Base-by-base conservation (phyloP, 2,113 vertebrate species). In the Butorides virescens region DNA sequence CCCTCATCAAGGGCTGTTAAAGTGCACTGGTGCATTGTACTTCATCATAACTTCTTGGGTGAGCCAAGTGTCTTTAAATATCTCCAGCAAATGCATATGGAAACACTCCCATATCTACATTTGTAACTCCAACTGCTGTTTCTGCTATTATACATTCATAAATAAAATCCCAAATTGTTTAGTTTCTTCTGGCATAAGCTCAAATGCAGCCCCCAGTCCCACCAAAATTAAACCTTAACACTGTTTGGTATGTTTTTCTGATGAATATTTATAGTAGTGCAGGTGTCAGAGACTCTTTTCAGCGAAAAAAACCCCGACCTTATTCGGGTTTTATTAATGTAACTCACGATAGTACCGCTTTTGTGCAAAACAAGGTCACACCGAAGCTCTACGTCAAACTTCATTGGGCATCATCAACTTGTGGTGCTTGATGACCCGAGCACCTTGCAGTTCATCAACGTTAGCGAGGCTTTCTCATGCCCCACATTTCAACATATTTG, bases 381-480 rank as follows among this genome's bases (percentile, higher is more conserved):
- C 75, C 78, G 72, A 68, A 94, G 92, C 93, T 91, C 15, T 13
- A 68, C 74, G 88, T 70, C 76, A 92, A 30, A 20, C 74, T 91
- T 97, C 93, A 93, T 96, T 32, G 62, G 84, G 80, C 91, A 82
- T 39, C 88, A 77, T 92, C 92, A 93, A 34, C 66, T 79, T 21
- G 27, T 46, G 77, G 18, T 72, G 62, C 75, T 68, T 44, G 8
- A 95, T 93, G 82, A 91, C 82, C 72, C 8, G 25, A 44, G 75
- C 30, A 65, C 74, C 76, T 59, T 74, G 68, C 61, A 25, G 61
- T 7, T 59, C 74, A 27, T 56, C 72, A 61, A 15, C 12, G 1
- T 23, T 22, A 52, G 56, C 61, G 5, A 26, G 37, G 23, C 46
- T 66, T 55, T 88, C 59, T 86, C 42, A 34, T 32, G 63, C 27